Percentiles rank a stretch among this genome's conserved stretches.
Conservation (phyloP, 2,888 invertebrate genomes). For the Hoplodrina ambigua region DNA sequence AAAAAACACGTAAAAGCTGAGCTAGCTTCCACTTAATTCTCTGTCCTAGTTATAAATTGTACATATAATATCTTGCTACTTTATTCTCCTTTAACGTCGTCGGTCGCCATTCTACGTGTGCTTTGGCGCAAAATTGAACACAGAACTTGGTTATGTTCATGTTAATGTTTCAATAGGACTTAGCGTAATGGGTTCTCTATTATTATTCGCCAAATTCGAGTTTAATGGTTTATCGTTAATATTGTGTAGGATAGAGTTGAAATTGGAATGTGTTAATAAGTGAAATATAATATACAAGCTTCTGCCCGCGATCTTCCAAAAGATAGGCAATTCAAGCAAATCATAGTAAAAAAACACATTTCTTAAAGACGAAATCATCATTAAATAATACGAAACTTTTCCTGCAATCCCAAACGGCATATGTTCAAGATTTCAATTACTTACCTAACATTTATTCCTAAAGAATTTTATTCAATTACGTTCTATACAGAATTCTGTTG, state of each 20-base stretch:
- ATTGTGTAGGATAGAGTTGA: slow-evolving; percentile 1
- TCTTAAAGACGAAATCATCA: not conserved
- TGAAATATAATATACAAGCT: not conserved
- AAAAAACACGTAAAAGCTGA: not conserved
- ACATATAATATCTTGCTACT: slow-evolving; percentile 16
- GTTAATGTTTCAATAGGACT: slow-evolving; percentile 35
- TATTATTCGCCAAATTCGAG: slow-evolving; percentile 19
- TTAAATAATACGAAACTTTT: not conserved
- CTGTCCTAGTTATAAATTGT: slow-evolving; percentile 8
- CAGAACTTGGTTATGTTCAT: slow-evolving; percentile 11
- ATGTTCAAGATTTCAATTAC: slow-evolving; percentile 2
- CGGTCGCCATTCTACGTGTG: slow-evolving; percentile 14
- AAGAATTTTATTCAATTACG: slow-evolving; percentile 15
- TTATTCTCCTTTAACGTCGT: slow-evolving; percentile 11
- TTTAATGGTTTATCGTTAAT: slow-evolving; percentile 19
- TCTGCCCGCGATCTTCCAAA: too few relatives aligned
- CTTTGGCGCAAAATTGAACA: slow-evolving; percentile 10
- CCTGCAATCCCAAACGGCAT: not conserved
- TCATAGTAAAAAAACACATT: too few relatives aligned
- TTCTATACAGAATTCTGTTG: slow-evolving; percentile 4
- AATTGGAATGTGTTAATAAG: not conserved
- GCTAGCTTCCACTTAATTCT: slow-evolving; percentile 9
- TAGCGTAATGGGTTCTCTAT: slow-evolving; percentile 35
- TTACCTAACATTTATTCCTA: not conserved
- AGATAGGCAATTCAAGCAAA: too few relatives aligned